Base-by-base conservation (phyloP, 2,113 vertebrate genomes). In the Alaudala cheleensis region DNA sequence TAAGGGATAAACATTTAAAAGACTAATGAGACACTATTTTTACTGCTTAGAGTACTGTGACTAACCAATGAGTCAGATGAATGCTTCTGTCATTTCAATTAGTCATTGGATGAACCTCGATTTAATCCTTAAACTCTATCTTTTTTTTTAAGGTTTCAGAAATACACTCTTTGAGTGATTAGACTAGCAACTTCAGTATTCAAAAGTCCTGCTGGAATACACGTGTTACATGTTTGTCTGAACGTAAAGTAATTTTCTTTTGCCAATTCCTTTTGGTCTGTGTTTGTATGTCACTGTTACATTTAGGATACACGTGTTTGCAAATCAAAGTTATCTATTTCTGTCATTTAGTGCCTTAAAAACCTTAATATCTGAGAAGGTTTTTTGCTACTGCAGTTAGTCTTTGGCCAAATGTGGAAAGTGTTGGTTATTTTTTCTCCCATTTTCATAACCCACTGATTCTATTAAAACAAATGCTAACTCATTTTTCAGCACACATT, bases 11-110 rank as follows among this genome's bases (percentile, higher is more conserved):
- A 97, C 84, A 61, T 90, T 97, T 96, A 97, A 98, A 98, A 97
- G 96, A 96, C 96, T 98, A 97, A 97, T 97, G 95, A 98, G 97
- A 96, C 80, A 82, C 88, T 98, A 93, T 97, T 98, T 98, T 97
- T 98, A 96, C 90, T 93, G 58, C 95, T 81, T 94, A 88, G 33
- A 95, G 71, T 94, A 94, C 86, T 94, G 91, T 94, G 97, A 96
- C 95, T 97, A 93, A 96, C 95, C 88, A 89, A 57, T 94, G 97
- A 97, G 67, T 97, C 91, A 97, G 93, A 97, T 82, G 79, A 98
- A 93, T 49, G 86, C 73, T 86, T 95, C 82, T 97, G 93, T 92
- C 96, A 96, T 92, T 98, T 96, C 97, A 97, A 97, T 98, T 97
- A 98, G 90, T 96, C 88, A 73, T 80, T 95, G 96, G 86, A 92